phyloP scores from a whole-genome alignment of 2,113 vertebrate species.

The Eurystomus gularis region DNA sequence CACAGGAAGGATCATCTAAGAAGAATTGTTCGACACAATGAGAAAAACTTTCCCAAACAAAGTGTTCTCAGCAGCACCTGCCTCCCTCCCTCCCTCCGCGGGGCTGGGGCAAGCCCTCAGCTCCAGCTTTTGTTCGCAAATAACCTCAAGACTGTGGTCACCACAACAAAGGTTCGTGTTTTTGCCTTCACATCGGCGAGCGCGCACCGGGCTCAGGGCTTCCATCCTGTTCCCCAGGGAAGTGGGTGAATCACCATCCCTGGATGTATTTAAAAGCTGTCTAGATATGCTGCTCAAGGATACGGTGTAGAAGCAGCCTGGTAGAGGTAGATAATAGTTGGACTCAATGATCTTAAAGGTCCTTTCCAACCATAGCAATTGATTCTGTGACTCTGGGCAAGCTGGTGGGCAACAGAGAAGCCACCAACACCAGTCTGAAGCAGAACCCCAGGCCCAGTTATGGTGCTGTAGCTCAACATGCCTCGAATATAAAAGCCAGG shows the following conservation, averaged over 20 bases:
- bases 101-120: background rate
- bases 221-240: background rate
- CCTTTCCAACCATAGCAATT: no score
- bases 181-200: background rate
- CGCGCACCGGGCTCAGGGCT: background rate
- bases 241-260: no score
- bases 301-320: no score
- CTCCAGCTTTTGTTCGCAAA: background rate
- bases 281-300: no score
- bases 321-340: no score
- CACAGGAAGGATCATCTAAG: constrained; percentile 60
- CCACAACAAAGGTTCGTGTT: background rate
- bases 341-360: no score
- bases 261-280: no score
- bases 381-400: no score
- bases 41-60: constrained; percentile 65
- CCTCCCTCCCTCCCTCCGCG: background rate
- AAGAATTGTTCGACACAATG: constrained; percentile 55
- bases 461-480: background rate
- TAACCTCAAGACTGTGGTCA: background rate
- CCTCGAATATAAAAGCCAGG: background rate
- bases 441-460: background rate
- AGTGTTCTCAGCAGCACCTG: constrained; percentile 45
- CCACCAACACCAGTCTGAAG: background rate
- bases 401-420: background rate